Evolutionary conservation across 30 jellyfish, hydroid and myxozoan genomes (phyloP), one percentile per base, ranked within the genome.

Genomic region (Nemopilema nomurai): DNA sequence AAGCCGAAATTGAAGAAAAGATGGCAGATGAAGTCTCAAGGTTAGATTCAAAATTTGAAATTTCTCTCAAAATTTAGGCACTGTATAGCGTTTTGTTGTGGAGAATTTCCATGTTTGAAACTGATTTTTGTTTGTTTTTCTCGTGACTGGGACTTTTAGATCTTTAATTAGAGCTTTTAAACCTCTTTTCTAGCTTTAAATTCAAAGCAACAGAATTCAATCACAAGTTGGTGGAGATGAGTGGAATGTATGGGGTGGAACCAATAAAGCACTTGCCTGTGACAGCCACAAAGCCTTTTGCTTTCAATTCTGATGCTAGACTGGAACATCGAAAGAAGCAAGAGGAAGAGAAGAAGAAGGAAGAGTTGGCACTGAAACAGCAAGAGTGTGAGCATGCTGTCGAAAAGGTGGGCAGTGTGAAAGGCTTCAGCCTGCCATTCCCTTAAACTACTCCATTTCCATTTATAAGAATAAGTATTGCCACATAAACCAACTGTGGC

Each of bases 161-260:
- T n/a, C n/a, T n/a, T n/a, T n/a, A n/a, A n/a, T n/a, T n/a, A n/a
- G n/a, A n/a, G n/a, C n/a, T n/a, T n/a, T n/a, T n/a, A n/a, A n/a
- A n/a, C n/a, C 31, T 20, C 18, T 41, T 76, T 68, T 78, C 49
- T 25, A 88, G 96, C 79, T 92, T 80, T 67, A 76, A 92, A 49
- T 92, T 92, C 86, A 92, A 92, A 51, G 98, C 98, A 41, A 76
- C 81, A 26, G 97, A 92, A 51, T 92, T 92, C 70, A 89, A 92
- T 62, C 97, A 81, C 49, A 81, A 63, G 33, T 86, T 92, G 23
- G 89, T 87, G 0, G 95, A 92, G 49, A 51, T 22, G 82, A 71
- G 70, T 31, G 98, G 98, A 4, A 69, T 80, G 85, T 81, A 50
- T 28, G 98, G 98, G 1, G 92, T 92, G 18, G 71, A 76, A 8